Evolutionary conservation across 92 coral and sea anemone genomes (phyloP).

Genomic region (Palythoa grandis): DNA sequence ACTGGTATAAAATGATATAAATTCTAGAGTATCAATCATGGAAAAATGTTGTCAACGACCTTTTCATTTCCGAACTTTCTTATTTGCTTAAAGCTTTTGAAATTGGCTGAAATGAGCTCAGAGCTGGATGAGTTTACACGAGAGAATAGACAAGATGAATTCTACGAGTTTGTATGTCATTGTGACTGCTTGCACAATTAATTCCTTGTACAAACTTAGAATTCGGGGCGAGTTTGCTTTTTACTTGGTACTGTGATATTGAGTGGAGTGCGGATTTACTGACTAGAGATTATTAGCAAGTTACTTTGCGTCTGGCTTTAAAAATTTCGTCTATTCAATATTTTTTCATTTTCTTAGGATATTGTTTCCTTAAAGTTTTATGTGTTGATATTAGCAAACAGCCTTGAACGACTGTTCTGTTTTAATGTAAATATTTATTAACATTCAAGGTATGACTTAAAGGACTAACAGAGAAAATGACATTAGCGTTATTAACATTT

Average conservation of each 20-base stretch:
- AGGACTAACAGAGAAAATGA: slow-evolving; percentile 53
- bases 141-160: not conserved
- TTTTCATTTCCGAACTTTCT: not conserved
- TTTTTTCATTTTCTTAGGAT: slow-evolving; percentile 43
- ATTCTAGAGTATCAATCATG: not conserved
- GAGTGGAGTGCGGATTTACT: not conserved
- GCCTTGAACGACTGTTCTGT: slow-evolving; percentile 48
- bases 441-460: slow-evolving; percentile 38
- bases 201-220: slow-evolving; percentile 17
- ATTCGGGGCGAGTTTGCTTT: not conserved
- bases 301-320: not conserved
- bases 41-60: not conserved
- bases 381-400: slow-evolving; percentile 55
- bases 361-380: slow-evolving; percentile 65
- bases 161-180: not conserved
- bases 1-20: not conserved
- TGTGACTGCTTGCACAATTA: slow-evolving; percentile 4
- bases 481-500: slow-evolving; percentile 55
- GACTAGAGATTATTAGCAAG: not conserved
- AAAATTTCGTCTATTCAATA: not conserved
- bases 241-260: not conserved
- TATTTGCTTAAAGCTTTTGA: not conserved
- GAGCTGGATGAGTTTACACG: not conserved
- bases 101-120: not conserved
- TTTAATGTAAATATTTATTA: slow-evolving; percentile 67